phyloP scores from a whole-genome alignment of 2,113 vertebrate species.

The Bombycilla garrulus region DNA sequence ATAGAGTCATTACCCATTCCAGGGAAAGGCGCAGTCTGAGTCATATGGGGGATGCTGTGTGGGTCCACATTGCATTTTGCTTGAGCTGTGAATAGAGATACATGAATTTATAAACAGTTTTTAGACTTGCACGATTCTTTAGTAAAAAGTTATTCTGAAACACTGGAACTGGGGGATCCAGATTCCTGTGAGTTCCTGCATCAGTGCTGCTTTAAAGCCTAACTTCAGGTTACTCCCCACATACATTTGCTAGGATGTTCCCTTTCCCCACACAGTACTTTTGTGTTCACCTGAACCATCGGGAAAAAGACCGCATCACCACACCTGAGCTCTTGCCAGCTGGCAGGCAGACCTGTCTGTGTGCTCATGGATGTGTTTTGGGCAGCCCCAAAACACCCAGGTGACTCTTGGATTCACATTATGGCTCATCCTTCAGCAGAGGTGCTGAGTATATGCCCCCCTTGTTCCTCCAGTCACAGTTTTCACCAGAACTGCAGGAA shows the following conservation, averaged over 20 bases:
- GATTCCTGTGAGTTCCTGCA: background rate
- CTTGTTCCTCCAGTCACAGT: background rate
- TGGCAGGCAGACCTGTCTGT: background rate
- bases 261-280: background rate
- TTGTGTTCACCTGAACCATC: background rate
- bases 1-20: background rate
- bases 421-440: background rate
- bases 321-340: background rate
- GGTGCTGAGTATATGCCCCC: background rate
- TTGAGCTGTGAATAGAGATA: background rate
- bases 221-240: background rate
- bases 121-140: background rate
- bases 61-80: fast-evolving
- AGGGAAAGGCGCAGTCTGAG: background rate
- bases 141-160: background rate
- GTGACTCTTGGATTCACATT: background rate
- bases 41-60: background rate
- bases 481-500: constrained; percentile 52
- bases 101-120: background rate
- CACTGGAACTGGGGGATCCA: background rate
- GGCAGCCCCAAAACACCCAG: background rate
- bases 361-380: background rate
- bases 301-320: background rate
- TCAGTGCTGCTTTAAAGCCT: background rate
- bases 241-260: fast-evolving